These are phyloP conservation scores for Papilio gigon DNA, from an alignment of 2,888 invertebrate genomes.

Conservation along the genomic window DNA sequence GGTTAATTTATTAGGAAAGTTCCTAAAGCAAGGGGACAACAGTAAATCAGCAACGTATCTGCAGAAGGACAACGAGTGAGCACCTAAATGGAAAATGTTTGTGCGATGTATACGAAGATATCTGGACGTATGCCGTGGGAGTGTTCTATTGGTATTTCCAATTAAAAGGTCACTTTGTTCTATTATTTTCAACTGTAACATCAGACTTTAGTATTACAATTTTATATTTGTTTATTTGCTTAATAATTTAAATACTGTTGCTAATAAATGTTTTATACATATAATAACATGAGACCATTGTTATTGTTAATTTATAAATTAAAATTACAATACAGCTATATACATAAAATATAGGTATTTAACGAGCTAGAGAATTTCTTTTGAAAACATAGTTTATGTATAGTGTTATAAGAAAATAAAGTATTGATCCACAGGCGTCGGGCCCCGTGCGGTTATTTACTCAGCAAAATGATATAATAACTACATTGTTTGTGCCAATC, in stretches of 20 bases:
- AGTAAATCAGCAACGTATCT: constrained; percentile 68
- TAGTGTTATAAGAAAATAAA: constrained; percentile 7
- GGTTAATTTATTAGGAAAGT: constrained; percentile 80
- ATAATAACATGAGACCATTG: too few relatives aligned
- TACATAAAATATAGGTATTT: neutral
- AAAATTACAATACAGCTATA: neutral
- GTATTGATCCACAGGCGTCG: constrained; percentile 9
- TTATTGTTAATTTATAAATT: neutral
- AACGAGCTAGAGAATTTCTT: neutral
- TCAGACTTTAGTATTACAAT: neutral
- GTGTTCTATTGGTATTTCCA: neutral
- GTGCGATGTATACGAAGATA: constrained; percentile 4
- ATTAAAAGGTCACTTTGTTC: neutral
- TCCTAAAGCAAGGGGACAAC: constrained; percentile 59
- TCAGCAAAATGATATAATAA: constrained; percentile 11
- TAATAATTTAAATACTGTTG: too few relatives aligned
- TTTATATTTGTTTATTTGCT: too few relatives aligned
- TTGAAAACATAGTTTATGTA: constrained; percentile 19
- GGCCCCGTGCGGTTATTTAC: constrained; percentile 27
- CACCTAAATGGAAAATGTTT: constrained; percentile 37
- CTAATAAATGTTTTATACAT: too few relatives aligned
- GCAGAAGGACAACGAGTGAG: constrained; percentile 38
- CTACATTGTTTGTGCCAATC: constrained; percentile 13
- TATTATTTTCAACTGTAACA: neutral
- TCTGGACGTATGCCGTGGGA: neutral